Base-by-base conservation (phyloP, 2,113 vertebrate genomes). In the Turdus rufiventris region DNA sequence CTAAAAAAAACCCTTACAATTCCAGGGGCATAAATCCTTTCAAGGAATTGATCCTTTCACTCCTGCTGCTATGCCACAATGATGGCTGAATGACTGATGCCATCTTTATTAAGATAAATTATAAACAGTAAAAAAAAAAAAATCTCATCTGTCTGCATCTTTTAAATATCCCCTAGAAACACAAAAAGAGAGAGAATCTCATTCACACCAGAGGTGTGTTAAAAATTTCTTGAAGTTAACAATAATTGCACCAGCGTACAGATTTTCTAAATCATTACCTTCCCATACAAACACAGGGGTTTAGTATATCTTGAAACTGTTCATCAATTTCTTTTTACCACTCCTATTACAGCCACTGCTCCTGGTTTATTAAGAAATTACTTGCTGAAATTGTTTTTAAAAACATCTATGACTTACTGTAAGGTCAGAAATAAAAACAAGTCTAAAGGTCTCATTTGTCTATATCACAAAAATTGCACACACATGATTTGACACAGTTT, bases 231-330 rank as follows among this genome's bases (percentile, higher is more conserved):
- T 90, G 76, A 89, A 97, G 92, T 95, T 97, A 96, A 85, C 82
- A 95, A 92, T 93, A 97, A 97, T 92, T 95, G 93, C 96, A 97
- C 91, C 76, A 91, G 95, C 93, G 87, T 45, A 73, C 3, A 92
- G 95, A 95, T 97, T 97, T 97, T 97, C 96, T 82, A 97, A 97
- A 96, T 95, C 97, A 95, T 97, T 97, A 95, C 88, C 91, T 97
- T 87, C 80, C 96, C 92, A 83, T 79, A 96, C 95, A 97, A 97
- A 97, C 94, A 93, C 33, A 71, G 60, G 38, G 67, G 1, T 54
- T 54, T n/a, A 26, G 13, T 66, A 25, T 33, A 53, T 90, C 78
- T 73, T 45, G 28, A 86, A 91, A 93, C 21, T 86, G 85, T 77
- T 85, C 60, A 86, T 93, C 75, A 21, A 50, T 85, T 93, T 73